A percentile compares a stretch with the other conserved stretches of the same genome.
Conservation (phyloP, 2,888 invertebrate species). For the Polyploca ridens region DNA sequence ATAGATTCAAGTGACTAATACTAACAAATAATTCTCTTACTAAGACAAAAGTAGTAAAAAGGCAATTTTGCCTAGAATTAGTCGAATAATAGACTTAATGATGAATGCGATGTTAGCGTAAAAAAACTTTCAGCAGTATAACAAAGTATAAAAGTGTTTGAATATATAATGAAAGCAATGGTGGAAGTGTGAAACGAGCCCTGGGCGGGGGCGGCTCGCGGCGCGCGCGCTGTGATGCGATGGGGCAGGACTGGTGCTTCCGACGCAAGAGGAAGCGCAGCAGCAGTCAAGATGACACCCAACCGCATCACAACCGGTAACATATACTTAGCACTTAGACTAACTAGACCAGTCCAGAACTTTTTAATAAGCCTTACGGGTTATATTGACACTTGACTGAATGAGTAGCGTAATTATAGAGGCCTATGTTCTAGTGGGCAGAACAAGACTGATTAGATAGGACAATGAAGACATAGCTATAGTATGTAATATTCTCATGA, state of each 20-base stretch:
- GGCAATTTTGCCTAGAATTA: background rate
- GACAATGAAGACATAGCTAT: background rate
- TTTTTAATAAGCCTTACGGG: too few relatives aligned
- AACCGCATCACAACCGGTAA: conserved; percentile 85
- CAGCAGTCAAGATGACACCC: conserved; percentile 86
- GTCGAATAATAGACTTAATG: background rate
- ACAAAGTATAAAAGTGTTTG: conserved; percentile 29
- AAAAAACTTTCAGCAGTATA: conserved; percentile 18
- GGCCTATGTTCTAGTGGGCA: too few relatives aligned
- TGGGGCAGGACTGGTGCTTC: conserved; percentile 92
- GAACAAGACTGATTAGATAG: too few relatives aligned
- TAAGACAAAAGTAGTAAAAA: background rate
- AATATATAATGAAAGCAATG: conserved; percentile 26
- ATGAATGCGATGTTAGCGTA: conserved; percentile 21
- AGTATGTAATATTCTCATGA: too few relatives aligned
- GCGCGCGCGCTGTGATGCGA: conserved; percentile 84
- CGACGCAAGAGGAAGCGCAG: conserved; percentile 88
- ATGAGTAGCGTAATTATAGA: too few relatives aligned
- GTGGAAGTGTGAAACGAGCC: conserved; percentile 66
- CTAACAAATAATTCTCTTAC: background rate
- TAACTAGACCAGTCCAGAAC: background rate
- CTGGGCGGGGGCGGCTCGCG: conserved; percentile 83
- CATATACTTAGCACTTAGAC: conserved; percentile 16
- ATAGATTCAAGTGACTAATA: background rate
- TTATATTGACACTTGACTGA: too few relatives aligned